These are phyloP conservation scores for Elmis aenea DNA, from an alignment of 2,888 invertebrate genomes.

Conservation along the genomic window DNA sequence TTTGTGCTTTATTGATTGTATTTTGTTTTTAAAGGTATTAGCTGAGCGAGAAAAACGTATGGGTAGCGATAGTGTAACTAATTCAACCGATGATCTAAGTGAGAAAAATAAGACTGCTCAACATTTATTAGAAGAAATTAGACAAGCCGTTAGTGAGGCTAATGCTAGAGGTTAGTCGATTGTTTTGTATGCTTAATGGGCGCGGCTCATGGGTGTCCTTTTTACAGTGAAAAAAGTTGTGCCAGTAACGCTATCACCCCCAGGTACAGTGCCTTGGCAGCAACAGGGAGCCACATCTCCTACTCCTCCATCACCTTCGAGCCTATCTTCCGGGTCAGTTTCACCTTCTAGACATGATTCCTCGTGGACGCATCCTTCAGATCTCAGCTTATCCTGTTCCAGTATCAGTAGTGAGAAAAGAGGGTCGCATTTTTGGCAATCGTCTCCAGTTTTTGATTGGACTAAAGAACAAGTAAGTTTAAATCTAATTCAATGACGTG, in stretches of 20 bases:
- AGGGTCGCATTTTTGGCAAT: conserved; percentile 62
- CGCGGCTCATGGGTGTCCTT: conserved; percentile 18
- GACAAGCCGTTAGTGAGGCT: conserved; percentile 83
- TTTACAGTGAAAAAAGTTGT: conserved; percentile 60
- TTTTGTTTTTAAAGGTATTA: conserved; percentile 50
- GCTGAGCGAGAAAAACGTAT: conserved; percentile 78
- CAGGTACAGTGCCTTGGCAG: conserved; percentile 61
- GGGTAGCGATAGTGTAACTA: conserved; percentile 47
- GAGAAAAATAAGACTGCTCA: conserved; percentile 61
- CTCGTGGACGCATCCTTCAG: conserved; percentile 52
- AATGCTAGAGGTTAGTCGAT: conserved; percentile 69
- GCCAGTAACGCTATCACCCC: conserved; percentile 58
- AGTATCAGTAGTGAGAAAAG: conserved; percentile 62
- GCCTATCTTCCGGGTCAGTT: conserved; percentile 58
- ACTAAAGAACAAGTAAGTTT: conserved; percentile 68
- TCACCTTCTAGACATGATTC: conserved; percentile 50
- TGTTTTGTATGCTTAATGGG: conserved; percentile 8
- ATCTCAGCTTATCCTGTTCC: conserved; percentile 56
- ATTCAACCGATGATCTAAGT: conserved; percentile 61
- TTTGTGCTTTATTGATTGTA: no score
- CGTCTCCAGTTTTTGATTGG: conserved; percentile 71
- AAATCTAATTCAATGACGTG: no score
- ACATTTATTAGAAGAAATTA: conserved; percentile 80
- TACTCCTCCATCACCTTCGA: conserved; percentile 60
- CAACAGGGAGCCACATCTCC: conserved; percentile 49